Evolutionary conservation across 30 jellyfish, hydroid and myxozoan species (phyloP).

Genomic region (Mastigias papua): DNA sequence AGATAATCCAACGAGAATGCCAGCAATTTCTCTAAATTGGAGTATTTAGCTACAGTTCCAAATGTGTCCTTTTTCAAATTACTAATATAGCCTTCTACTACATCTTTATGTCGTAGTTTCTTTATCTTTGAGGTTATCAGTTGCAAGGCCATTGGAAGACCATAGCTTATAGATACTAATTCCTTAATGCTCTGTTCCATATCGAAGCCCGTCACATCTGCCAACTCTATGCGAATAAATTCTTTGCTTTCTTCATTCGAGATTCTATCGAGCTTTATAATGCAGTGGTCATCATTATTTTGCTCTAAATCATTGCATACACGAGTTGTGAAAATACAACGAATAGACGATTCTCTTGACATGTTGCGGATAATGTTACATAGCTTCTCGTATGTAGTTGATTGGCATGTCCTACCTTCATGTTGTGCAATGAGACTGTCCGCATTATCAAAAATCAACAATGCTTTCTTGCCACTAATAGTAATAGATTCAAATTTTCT

Average conservation of each 20-base stretch:
- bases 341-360: background rate
- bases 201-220: background rate
- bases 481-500: background rate
- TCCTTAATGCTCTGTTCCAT: background rate
- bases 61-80: background rate
- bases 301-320: background rate
- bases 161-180: background rate
- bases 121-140: background rate
- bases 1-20: background rate
- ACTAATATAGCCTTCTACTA: background rate
- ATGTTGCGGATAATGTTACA: background rate
- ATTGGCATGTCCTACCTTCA: background rate
- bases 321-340: constrained; percentile 1
- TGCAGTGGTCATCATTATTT: background rate
- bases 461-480: background rate
- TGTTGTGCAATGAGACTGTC: background rate
- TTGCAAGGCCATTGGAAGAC: constrained; percentile 19
- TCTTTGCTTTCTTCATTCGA: background rate
- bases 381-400: background rate
- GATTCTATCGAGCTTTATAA: background rate
- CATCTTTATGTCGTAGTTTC: background rate
- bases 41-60: background rate
- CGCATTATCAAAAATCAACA: constrained; percentile 37
- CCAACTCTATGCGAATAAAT: background rate
- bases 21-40: background rate